A percentile compares a stretch with the other conserved stretches of the same genome.
Conservation (phyloP, 2,797 vertebrate species). For the Champsocephalus gunnari region DNA sequence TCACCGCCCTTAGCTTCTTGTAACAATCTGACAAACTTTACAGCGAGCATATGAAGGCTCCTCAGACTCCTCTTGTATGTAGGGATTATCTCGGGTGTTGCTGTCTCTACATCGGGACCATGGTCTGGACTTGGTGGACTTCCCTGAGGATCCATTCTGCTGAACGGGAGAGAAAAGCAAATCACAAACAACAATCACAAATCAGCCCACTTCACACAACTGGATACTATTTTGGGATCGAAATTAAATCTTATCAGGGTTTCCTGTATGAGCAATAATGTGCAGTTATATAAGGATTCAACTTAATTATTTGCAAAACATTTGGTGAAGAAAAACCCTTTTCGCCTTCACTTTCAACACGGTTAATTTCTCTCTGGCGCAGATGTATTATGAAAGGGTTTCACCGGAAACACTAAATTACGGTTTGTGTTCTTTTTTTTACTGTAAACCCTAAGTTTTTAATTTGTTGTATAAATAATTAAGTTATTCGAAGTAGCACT, state of each 20-base stretch:
- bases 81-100: not conserved
- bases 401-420: conserved; percentile 21
- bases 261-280: not conserved
- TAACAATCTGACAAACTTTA: conserved; percentile 90
- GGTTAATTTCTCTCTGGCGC: accelerated
- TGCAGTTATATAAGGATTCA: no score
- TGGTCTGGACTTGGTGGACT: conserved; percentile 7
- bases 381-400: conserved; percentile 41
- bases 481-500: accelerated
- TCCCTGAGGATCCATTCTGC: conserved; percentile 47
- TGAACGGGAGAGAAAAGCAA: not conserved
- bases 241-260: not conserved
- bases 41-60: conserved; percentile 90
- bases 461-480: accelerated
- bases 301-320: not conserved
- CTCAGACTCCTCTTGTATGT: conserved; percentile 63
- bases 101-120: not conserved
- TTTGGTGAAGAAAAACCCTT: accelerated
- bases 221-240: not conserved
- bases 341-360: not conserved
- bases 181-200: no score
- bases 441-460: not conserved
- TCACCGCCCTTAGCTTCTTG: conserved; percentile 91
- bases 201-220: not conserved
- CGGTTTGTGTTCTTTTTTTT: not conserved